Evolutionary conservation across 2,113 vertebrate species (phyloP).

Genomic region (Tauraco erythrolophus): DNA sequence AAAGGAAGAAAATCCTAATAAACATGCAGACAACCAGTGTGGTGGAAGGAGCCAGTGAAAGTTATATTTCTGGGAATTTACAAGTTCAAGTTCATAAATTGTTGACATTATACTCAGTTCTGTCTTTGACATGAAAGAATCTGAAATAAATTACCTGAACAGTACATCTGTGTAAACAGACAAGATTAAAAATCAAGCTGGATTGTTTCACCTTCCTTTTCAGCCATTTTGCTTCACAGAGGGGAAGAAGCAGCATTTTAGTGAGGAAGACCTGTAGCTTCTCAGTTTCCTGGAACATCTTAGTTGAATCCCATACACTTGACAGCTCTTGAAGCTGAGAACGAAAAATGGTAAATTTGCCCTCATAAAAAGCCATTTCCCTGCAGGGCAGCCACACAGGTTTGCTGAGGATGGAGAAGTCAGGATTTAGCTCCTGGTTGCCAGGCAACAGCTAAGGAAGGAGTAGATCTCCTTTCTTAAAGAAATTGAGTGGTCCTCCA

Average conservation of each 20-base stretch:
- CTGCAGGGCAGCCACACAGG: not conserved
- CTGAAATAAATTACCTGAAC: not conserved
- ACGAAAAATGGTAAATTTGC: not conserved
- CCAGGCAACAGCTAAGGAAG: slow-evolving; percentile 26
- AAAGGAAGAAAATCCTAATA: not conserved
- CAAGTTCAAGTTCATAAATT: not conserved
- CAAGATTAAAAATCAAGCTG: not conserved
- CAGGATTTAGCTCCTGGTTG: not conserved
- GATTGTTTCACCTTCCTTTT: not conserved
- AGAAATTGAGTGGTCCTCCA: not conserved
- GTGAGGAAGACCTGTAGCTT: not conserved
- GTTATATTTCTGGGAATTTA: not conserved
- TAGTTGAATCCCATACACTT: not conserved
- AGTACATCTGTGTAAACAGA: not conserved
- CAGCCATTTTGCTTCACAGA: not conserved
- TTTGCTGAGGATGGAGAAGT: not conserved
- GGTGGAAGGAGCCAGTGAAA: not conserved
- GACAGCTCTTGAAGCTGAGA: not conserved
- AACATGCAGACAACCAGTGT: not conserved
- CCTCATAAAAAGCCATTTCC: not conserved
- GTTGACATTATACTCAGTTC: not conserved
- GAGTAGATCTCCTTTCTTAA: not conserved
- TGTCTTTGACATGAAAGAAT: not conserved
- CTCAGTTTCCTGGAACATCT: not conserved
- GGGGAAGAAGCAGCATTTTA: not conserved